phyloP scores from a whole-genome alignment of 2,113 vertebrate species.

The Lonchura striata region DNA sequence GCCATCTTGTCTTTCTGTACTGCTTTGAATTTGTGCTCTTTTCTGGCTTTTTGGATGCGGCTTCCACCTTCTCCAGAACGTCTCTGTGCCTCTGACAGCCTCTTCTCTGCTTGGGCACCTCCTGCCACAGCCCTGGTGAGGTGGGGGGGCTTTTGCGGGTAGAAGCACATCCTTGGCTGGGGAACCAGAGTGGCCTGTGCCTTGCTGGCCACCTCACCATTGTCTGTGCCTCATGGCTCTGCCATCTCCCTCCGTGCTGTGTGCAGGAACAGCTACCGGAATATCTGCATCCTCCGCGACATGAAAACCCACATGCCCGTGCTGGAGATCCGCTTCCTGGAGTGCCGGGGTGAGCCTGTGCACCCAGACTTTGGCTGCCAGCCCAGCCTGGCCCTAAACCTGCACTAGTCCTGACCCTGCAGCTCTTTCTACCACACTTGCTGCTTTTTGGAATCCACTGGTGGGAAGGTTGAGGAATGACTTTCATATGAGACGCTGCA shows the following conservation, averaged over 20 bases:
- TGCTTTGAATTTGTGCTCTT: slow-evolving; percentile 25
- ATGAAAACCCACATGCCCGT: slow-evolving; percentile 86
- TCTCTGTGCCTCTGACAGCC: slow-evolving; percentile 6
- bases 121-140: not conserved
- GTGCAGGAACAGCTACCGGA: slow-evolving; percentile 85
- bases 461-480: not conserved
- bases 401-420: fast-evolving
- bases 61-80: not conserved
- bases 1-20: not conserved
- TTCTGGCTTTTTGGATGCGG: not conserved
- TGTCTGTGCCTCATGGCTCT: not conserved
- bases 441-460: not conserved
- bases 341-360: slow-evolving; percentile 83
- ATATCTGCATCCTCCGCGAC: slow-evolving; percentile 90
- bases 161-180: not conserved
- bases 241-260: not conserved
- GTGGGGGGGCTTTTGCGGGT: not conserved
- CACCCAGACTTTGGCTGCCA: not conserved
- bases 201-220: fast-evolving
- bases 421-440: not conserved
- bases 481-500: not conserved
- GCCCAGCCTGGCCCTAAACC: not conserved
- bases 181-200: not conserved
- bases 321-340: slow-evolving; percentile 91
- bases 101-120: not conserved